Evolutionary conservation across 2,888 invertebrate genomes (phyloP), one percentile per base, ranked within the genome.

Genomic region (Scelioninae gen. 2): DNA sequence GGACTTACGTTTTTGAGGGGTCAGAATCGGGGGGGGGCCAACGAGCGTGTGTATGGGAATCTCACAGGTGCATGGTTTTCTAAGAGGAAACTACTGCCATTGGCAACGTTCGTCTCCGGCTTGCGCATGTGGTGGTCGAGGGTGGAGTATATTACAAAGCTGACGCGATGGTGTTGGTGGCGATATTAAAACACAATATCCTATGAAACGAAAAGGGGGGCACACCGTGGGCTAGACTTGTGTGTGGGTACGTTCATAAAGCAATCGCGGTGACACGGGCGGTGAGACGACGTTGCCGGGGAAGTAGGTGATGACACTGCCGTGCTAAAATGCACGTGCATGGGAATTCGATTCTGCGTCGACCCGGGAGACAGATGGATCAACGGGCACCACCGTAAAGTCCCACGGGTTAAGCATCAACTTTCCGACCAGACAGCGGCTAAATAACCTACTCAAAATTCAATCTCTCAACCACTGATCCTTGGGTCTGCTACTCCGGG

Each of bases 241-340:
- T 73, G 69, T 70, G 71, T 70, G 55, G 55, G 70, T 74, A 63
- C 58, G 65, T 48, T 58, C 50, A 57, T 63, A 70, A 70, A 74
- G 72, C 67, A 37, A 50, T 46, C 65, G 74, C 43, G 65, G 74
- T 74, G 69, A 74, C 74, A 69, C 69, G 69, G 43, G 72, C 52
- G 70, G 76, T 67, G 64, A 71, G 71, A 41, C 65, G 57, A 63
- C 60, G 67, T 65, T 52, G 57, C 41, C 60, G 77, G 76, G 77
- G 33, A 73, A 78, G 79, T 78, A 84, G 82, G 83, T 83, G 85
- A 85, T 85, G 85, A 85, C 85, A 85, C 83, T 80, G 82, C 84
- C n/a, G n/a, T 81, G 83, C 83, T 81, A 79, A 79, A 82, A 81
- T 83, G 84, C 84, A 85, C 85, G 85, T 85, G 85, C 83, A 85